Percentiles rank a stretch among this genome's conserved stretches.
Conservation (phyloP, 2,113 vertebrate genomes). For the Trichechus manatus region DNA sequence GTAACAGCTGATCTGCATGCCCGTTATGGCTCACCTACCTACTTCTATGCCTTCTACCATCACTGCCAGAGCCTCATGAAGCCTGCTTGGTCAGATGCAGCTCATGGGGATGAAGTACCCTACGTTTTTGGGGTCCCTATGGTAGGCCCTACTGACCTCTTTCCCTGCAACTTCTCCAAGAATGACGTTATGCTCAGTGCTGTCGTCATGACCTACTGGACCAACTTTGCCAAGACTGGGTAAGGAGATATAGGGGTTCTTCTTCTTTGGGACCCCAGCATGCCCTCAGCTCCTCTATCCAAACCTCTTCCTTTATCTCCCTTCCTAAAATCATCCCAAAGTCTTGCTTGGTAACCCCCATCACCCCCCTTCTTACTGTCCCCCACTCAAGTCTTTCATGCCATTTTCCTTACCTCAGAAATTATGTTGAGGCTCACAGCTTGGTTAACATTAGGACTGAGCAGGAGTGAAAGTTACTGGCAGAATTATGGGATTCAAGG, state of each 20-base stretch:
- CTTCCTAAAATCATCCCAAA: slow-evolving; percentile 37
- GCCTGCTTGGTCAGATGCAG: slow-evolving; percentile 97
- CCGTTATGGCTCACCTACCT: slow-evolving; percentile 97
- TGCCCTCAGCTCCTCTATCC: slow-evolving; percentile 41
- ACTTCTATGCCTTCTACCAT: slow-evolving; percentile 99
- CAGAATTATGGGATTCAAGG: not conserved
- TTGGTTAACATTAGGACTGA: not conserved
- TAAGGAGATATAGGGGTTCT: slow-evolving; percentile 87
- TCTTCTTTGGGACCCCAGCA: slow-evolving; percentile 57
- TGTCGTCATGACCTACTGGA: slow-evolving; percentile 99
- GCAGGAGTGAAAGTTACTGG: not conserved
- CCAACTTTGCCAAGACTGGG: slow-evolving; percentile 99
- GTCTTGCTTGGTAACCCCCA: slow-evolving; percentile 37
- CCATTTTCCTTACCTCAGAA: slow-evolving; percentile 42
- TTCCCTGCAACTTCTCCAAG: slow-evolving; percentile 99
- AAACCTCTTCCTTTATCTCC: slow-evolving; percentile 45
- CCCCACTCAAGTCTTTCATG: slow-evolving; percentile 6
- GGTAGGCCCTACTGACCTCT: slow-evolving; percentile 98
- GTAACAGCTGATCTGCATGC: slow-evolving; percentile 98
- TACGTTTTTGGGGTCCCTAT: slow-evolving; percentile 99
- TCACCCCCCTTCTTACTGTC: not conserved
- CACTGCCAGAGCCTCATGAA: slow-evolving; percentile 99
- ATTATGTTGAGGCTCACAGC: not conserved
- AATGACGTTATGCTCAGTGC: slow-evolving; percentile 99
- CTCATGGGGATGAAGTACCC: slow-evolving; percentile 98